Evolutionary conservation across 1,140 invertebrate genomes (phyloP).

Genomic region (Bombus confusus): DNA sequence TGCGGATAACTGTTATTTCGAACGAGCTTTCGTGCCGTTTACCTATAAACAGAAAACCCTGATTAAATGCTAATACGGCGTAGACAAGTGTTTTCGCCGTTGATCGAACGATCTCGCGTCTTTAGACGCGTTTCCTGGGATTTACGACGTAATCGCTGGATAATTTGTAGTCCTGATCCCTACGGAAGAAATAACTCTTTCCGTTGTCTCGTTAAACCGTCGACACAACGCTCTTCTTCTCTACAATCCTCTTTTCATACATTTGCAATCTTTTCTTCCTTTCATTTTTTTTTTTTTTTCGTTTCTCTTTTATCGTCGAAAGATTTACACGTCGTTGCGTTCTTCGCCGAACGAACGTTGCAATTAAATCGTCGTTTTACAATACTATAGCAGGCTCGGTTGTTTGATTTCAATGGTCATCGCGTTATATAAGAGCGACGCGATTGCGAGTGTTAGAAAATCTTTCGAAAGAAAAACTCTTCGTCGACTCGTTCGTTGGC

Average conservation of each 20-base stretch:
- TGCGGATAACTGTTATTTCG: conserved; percentile 26
- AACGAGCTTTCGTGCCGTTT: conserved; percentile 5
- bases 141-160: conserved; percentile 16
- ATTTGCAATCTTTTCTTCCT: too few species aligned
- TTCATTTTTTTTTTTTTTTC: not conserved
- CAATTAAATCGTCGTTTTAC: conserved; percentile 31
- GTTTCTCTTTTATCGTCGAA: not conserved
- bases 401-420: not conserved
- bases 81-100: not conserved
- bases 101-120: not conserved
- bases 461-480: not conserved
- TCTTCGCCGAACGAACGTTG: not conserved
- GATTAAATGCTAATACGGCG: conserved; percentile 29
- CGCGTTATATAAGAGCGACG: not conserved
- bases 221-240: not conserved
- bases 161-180: conserved; percentile 11
- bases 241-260: not conserved
- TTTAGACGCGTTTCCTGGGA: conserved; percentile 24
- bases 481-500: not conserved
- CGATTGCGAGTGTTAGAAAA: not conserved
- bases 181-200: conserved; percentile 25
- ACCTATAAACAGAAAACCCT: not conserved
- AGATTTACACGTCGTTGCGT: conserved; percentile 9
- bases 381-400: not conserved
- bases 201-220: not conserved